Percentiles rank a stretch among this genome's conserved stretches.
These are phyloP conservation scores for Synanthedon andrenaeformis DNA, from an alignment of 2,888 invertebrate genomes.

Conservation along the genomic window DNA sequence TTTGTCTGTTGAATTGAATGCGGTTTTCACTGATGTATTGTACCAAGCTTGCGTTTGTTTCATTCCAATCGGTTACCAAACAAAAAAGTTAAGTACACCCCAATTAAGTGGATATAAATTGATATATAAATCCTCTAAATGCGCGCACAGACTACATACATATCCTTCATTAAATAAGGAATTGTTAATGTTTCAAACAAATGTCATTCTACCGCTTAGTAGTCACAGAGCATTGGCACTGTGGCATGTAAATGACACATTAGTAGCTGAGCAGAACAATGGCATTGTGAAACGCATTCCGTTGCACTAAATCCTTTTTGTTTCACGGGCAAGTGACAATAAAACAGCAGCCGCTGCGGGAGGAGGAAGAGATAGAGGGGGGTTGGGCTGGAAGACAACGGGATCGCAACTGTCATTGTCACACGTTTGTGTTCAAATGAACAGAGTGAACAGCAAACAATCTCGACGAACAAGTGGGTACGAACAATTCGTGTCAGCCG, in stretches of 20 bases:
- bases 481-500: constrained; percentile 29
- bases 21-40: too few species aligned
- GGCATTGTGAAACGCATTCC: not conserved
- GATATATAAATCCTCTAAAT: too few species aligned
- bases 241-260: not conserved
- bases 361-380: not conserved
- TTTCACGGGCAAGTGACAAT: not conserved
- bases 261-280: not conserved
- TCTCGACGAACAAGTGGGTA: constrained; percentile 11
- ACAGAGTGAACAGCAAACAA: constrained; percentile 14
- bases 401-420: constrained; percentile 25
- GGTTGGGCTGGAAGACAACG: constrained; percentile 15
- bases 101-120: too few species aligned
- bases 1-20: too few species aligned
- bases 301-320: not conserved
- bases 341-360: not conserved
- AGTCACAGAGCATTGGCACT: too few species aligned
- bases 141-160: too few species aligned
- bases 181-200: too few species aligned
- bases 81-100: too few species aligned
- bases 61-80: too few species aligned
- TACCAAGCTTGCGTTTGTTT: too few species aligned
- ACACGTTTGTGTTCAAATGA: constrained; percentile 22
- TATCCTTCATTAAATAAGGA: too few species aligned
- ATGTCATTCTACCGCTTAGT: too few species aligned